Percentiles rank a stretch among this genome's conserved stretches.
Evolutionary conservation across 2,797 vertebrate species (phyloP).

Genomic region (Gallirallus australis): DNA sequence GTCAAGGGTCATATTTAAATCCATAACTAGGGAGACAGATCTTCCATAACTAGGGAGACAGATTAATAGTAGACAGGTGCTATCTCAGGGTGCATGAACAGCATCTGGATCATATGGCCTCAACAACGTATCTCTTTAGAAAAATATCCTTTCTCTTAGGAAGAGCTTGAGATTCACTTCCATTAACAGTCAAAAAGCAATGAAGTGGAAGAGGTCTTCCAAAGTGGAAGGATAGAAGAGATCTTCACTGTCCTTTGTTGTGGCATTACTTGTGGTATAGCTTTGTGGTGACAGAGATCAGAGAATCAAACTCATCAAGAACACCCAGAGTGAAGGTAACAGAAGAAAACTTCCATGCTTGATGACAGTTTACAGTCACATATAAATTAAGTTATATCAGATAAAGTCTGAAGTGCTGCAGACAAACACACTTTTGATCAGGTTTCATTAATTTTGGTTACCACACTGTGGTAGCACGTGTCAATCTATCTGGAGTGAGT

Average conservation of each 20-base stretch:
- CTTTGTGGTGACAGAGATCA: neutral
- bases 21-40: neutral
- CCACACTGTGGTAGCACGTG: too few species aligned
- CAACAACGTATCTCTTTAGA: neutral
- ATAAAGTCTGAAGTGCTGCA: neutral
- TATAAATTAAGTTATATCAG: neutral
- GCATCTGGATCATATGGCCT: neutral
- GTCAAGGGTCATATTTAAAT: neutral
- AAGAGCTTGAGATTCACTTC: neutral
- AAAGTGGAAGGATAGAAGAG: neutral
- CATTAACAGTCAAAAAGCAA: neutral
- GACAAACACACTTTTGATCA: neutral
- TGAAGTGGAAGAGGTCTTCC: neutral
- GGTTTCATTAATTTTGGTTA: neutral
- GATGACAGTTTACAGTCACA: neutral
- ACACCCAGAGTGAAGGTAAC: neutral
- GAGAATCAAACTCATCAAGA: neutral
- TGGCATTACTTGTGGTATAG: neutral
- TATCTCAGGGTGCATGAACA: neutral
- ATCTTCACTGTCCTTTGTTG: neutral
- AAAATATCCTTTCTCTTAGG: neutral
- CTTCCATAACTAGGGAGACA: neutral
- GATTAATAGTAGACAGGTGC: neutral
- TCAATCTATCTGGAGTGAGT: neutral
- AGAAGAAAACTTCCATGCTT: neutral